These are phyloP conservation scores for Chaenogobius annularis DNA, from an alignment of 2,113 vertebrate species.

Conservation along the genomic window DNA sequence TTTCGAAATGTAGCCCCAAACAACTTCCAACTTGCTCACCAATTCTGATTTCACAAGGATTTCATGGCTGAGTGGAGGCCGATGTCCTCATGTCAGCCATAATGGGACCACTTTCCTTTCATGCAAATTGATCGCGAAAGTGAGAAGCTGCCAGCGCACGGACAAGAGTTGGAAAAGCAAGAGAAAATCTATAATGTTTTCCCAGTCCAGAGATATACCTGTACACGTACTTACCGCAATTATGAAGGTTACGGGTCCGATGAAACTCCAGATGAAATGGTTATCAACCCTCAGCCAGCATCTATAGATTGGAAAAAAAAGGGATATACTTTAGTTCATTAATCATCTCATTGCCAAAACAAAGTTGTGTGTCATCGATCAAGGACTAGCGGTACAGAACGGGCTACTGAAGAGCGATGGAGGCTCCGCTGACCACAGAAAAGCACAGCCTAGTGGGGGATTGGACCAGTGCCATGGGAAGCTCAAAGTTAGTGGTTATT, in stretches of 20 bases:
- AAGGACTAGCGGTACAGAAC: slow-evolving; percentile 37
- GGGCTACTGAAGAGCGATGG: slow-evolving; percentile 35
- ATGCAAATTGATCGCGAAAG: slow-evolving; percentile 71
- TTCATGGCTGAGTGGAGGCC: slow-evolving; percentile 73
- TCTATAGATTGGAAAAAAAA: slow-evolving; percentile 68
- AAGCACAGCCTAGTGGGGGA: slow-evolving; percentile 48
- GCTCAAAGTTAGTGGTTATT: slow-evolving; percentile 42
- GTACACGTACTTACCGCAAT: slow-evolving; percentile 86
- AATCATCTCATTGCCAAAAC: slow-evolving; percentile 59
- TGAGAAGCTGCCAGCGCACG: slow-evolving; percentile 40
- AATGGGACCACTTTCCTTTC: slow-evolving; percentile 74
- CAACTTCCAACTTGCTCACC: slow-evolving; percentile 61
- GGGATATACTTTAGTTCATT: slow-evolving; percentile 42
- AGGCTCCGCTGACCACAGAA: slow-evolving; percentile 56
- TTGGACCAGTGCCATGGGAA: slow-evolving; percentile 52
- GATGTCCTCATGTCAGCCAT: slow-evolving; percentile 72
- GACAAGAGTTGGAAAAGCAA: neutral
- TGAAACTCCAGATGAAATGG: slow-evolving; percentile 99
- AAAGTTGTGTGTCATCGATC: slow-evolving; percentile 54
- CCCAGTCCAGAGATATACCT: slow-evolving; percentile 18
- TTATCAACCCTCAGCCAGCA: slow-evolving; percentile 98
- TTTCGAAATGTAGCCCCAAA: slow-evolving; percentile 46
- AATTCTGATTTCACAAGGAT: slow-evolving; percentile 70
- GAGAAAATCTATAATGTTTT: slow-evolving; percentile 54
- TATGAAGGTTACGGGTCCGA: slow-evolving; percentile 93